Evolutionary conservation across 2,113 vertebrate genomes (phyloP).

Genomic region (Triplophysa dalaica): DNA sequence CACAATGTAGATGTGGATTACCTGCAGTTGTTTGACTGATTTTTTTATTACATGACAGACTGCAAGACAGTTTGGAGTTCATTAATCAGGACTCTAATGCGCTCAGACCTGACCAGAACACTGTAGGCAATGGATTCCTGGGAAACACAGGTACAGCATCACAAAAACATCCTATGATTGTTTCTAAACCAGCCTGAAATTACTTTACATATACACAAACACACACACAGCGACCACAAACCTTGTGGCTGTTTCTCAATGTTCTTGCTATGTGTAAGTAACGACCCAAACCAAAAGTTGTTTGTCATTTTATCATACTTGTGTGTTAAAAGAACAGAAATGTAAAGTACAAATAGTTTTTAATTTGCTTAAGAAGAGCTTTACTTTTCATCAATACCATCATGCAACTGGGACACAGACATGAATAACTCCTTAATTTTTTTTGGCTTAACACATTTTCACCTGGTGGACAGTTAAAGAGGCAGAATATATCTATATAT

Average conservation of each 20-base stretch:
- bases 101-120: slow-evolving; percentile 86
- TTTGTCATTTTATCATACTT: too few relatives aligned
- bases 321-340: too few relatives aligned
- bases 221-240: neutral
- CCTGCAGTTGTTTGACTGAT: neutral
- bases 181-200: neutral
- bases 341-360: too few relatives aligned
- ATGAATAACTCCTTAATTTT: neutral
- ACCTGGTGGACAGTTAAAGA: too few relatives aligned
- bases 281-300: too few relatives aligned
- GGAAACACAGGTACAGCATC: slow-evolving; percentile 89
- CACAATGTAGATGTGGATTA: neutral
- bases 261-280: neutral
- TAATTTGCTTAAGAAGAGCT: too few relatives aligned
- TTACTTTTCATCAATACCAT: too few relatives aligned
- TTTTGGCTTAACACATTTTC: too few relatives aligned
- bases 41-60: slow-evolving; percentile 65
- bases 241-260: slow-evolving; percentile 1
- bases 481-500: too few relatives aligned
- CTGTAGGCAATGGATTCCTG: slow-evolving; percentile 84
- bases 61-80: slow-evolving; percentile 97
- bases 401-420: neutral
- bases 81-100: slow-evolving; percentile 90
- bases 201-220: neutral
- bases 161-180: neutral